Conservation (phyloP, 1,140 invertebrate species). For the Aplysia californica region DNA sequence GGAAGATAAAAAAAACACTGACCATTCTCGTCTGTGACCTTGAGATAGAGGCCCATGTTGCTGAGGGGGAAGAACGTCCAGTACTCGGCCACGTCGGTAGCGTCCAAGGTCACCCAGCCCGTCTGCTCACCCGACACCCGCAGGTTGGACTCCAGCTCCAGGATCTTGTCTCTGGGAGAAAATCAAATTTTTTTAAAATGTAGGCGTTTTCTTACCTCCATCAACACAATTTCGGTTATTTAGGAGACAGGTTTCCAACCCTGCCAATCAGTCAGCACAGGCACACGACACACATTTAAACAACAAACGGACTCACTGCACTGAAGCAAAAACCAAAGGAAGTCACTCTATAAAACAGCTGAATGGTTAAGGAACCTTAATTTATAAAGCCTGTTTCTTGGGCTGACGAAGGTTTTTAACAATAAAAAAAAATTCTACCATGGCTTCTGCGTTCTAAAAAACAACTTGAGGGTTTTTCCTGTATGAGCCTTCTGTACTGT, state of each 20-base stretch:
- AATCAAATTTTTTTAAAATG: neutral
- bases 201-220: no score
- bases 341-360: no score
- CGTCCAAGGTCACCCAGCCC: conserved; percentile 84
- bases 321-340: no score
- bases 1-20: conserved; percentile 1
- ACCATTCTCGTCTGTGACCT: conserved; percentile 44
- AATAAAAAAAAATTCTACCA: neutral
- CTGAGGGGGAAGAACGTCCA: conserved; percentile 82
- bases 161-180: conserved; percentile 53
- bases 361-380: neutral
- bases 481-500: no score
- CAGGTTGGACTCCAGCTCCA: conserved; percentile 52
- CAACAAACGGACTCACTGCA: no score
- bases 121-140: conserved; percentile 65
- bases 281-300: no score
- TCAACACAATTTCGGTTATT: no score
- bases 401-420: no score
- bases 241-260: no score
- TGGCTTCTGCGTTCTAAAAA: neutral
- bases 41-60: conserved; percentile 86
- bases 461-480: no score
- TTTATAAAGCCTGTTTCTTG: neutral
- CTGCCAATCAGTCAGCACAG: no score
- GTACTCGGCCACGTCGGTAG: conserved; percentile 81